Conservation (phyloP, 2,113 vertebrate genomes). For the Hemiscyllium ocellatum region DNA sequence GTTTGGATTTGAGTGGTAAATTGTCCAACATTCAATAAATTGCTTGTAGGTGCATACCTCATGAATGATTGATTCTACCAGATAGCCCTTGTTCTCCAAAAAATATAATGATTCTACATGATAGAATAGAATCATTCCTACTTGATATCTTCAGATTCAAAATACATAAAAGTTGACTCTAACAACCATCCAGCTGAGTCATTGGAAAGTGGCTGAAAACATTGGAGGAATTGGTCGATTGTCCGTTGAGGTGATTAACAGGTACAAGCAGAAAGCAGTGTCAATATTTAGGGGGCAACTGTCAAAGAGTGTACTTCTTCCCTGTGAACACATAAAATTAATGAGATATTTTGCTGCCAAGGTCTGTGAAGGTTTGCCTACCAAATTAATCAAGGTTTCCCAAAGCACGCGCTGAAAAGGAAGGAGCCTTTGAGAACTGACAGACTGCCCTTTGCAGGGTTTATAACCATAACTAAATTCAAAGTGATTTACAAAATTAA, state of each 20-base stretch:
- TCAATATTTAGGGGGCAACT: not conserved
- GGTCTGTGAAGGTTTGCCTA: not conserved
- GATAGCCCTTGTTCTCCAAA: not conserved
- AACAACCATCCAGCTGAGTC: not conserved
- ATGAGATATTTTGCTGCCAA: slow-evolving; percentile 27
- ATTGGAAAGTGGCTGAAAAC: not conserved
- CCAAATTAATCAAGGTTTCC: not conserved
- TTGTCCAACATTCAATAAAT: not conserved
- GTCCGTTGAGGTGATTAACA: not conserved
- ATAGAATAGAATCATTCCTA: not conserved
- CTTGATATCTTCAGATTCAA: not conserved
- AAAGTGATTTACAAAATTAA: slow-evolving; percentile 28
- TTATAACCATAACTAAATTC: not conserved
- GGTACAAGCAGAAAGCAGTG: not conserved
- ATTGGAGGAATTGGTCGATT: not conserved
- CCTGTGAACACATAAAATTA: not conserved
- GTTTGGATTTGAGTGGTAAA: not conserved
- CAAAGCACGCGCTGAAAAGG: not conserved
- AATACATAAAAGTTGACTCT: not conserved
- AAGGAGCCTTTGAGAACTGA: not conserved
- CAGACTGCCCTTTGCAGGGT: not conserved
- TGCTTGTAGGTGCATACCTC: not conserved
- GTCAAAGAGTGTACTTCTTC: not conserved
- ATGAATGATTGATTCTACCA: not conserved
- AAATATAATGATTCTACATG: not conserved